These are phyloP conservation scores for Pangasius larnaudii DNA, from an alignment of 2,797 vertebrate genomes.

Conservation along the genomic window DNA sequence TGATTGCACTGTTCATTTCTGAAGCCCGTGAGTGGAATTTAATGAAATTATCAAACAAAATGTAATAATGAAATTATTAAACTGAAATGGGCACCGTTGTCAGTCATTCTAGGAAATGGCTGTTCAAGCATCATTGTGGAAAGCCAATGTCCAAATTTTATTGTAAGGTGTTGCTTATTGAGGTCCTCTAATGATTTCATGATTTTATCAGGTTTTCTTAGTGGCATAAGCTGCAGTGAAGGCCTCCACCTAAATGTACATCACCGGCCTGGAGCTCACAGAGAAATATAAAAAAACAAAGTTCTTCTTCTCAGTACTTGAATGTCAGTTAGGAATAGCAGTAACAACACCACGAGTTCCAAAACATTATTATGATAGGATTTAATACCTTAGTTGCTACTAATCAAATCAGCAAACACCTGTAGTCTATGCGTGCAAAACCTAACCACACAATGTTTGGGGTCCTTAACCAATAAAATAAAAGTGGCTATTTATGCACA, in stretches of 20 bases:
- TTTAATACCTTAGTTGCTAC: slow-evolving; percentile 32
- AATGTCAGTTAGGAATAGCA: neutral
- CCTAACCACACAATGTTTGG: slow-evolving; percentile 19
- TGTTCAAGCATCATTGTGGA: neutral
- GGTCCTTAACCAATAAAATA: slow-evolving; percentile 9
- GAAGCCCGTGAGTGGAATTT: too few relatives aligned
- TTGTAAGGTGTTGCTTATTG: neutral
- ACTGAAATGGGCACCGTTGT: neutral
- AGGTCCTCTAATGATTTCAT: neutral
- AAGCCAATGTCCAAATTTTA: neutral
- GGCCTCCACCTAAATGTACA: neutral
- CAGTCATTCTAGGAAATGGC: neutral
- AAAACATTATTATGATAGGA: neutral
- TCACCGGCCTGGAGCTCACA: neutral
- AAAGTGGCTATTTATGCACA: slow-evolving; percentile 36
- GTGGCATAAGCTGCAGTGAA: neutral
- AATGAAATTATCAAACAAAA: too few relatives aligned
- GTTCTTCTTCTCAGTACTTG: neutral
- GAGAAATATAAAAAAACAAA: neutral
- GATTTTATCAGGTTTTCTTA: neutral
- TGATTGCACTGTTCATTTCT: too few relatives aligned
- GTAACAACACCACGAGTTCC: neutral
- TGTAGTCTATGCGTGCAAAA: slow-evolving; percentile 35
- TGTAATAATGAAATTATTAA: neutral
- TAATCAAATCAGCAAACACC: slow-evolving; percentile 23